phyloP scores from a whole-genome alignment of 1,140 invertebrate genomes.

The Caenorhabditis remanei region DNA sequence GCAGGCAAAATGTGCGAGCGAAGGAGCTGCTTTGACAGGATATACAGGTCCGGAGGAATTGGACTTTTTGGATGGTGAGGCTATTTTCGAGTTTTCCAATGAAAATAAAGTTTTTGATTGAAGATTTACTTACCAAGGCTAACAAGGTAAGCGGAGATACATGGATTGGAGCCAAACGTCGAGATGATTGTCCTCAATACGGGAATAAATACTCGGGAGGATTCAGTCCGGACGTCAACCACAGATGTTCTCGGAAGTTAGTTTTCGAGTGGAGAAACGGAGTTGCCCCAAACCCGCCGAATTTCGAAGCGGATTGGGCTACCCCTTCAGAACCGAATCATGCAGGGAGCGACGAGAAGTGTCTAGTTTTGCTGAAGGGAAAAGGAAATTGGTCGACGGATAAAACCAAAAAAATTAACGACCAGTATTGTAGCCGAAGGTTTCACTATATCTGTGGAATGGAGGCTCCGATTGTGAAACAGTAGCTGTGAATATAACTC shows the following conservation, averaged over 20 bases:
- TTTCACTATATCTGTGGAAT: background rate
- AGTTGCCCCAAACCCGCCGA: background rate
- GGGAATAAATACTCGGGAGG: background rate
- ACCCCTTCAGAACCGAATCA: background rate
- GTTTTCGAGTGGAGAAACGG: background rate
- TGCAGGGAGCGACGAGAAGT: background rate
- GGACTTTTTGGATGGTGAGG: background rate
- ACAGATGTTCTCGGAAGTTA: background rate
- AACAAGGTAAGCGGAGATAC: background rate
- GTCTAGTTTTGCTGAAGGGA: background rate
- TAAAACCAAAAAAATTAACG: background rate
- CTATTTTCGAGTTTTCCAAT: background rate
- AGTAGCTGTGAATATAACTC: too few relatives aligned
- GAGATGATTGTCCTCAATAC: background rate
- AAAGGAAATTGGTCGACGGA: too few relatives aligned
- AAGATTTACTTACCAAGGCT: background rate
- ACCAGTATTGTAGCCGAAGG: background rate
- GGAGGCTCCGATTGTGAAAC: background rate
- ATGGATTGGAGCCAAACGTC: background rate
- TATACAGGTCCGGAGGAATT: background rate
- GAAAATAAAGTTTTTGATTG: background rate
- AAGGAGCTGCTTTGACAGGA: background rate
- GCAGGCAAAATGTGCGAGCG: background rate
- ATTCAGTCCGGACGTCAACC: background rate
- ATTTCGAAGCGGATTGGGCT: background rate